Conservation (phyloP, 2,797 vertebrate species). For the Centropyge bicolor region DNA sequence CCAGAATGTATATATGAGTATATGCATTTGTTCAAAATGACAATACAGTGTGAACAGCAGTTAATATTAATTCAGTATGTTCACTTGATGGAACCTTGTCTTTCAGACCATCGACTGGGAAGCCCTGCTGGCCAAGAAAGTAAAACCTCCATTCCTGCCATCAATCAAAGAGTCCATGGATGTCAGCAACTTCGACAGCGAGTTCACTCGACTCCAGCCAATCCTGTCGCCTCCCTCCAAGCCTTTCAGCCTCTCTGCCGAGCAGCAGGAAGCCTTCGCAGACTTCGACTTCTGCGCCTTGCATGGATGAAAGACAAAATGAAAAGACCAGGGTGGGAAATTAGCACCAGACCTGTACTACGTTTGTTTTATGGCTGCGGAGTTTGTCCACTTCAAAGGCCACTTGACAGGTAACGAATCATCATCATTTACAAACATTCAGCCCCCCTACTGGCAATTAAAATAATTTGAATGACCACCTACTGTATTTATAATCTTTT, state of each 20-base stretch:
- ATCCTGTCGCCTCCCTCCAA: conserved; percentile 88
- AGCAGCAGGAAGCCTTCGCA: conserved; percentile 89
- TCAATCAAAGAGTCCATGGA: conserved; percentile 84
- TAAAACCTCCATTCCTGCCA: conserved; percentile 90
- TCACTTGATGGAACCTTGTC: conserved; percentile 2
- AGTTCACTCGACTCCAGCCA: conserved; percentile 91
- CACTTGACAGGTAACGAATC: neutral
- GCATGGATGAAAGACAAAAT: conserved; percentile 59
- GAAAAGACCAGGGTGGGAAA: conserved; percentile 27
- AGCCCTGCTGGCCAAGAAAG: conserved; percentile 86
- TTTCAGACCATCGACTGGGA: conserved; percentile 89
- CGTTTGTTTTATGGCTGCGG: neutral
- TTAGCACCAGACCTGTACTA: neutral
- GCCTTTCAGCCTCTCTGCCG: conserved; percentile 78
- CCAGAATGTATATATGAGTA: neutral
- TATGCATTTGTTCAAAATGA: neutral
- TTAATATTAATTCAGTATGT: neutral
- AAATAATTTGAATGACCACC: neutral
- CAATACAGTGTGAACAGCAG: neutral
- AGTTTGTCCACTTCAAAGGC: neutral
- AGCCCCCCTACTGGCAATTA: neutral
- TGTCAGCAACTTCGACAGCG: conserved; percentile 92
- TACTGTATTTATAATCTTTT: conserved; percentile 1
- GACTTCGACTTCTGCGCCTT: conserved; percentile 92
- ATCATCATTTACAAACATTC: neutral